Evolutionary conservation across 2,113 vertebrate species (phyloP).

Genomic region (Ursus arctos): DNA sequence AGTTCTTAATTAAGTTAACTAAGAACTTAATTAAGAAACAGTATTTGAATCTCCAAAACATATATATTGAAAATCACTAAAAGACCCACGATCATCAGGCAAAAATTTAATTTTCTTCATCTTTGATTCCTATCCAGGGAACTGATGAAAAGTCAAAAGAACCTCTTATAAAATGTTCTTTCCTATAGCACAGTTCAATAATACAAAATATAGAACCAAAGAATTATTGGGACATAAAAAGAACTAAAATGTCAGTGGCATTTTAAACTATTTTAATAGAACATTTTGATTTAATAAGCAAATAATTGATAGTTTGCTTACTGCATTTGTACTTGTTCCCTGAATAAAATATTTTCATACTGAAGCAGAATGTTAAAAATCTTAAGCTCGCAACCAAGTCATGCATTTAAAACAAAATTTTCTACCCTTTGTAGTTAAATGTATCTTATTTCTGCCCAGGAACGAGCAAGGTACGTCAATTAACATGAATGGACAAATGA

Average conservation of each 20-base stretch:
- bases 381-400: background rate
- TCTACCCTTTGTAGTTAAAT: background rate
- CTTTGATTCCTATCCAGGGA: background rate
- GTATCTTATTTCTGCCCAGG: background rate
- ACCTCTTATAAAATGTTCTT: constrained; percentile 11
- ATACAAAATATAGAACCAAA: background rate
- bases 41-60: constrained; percentile 15
- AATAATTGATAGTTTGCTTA: background rate
- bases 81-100: background rate
- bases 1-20: background rate
- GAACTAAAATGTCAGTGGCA: constrained; percentile 1
- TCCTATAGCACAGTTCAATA: background rate
- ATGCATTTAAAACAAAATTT: background rate
- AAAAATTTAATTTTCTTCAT: constrained; percentile 30
- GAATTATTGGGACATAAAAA: constrained; percentile 1
- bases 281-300: background rate
- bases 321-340: background rate
- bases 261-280: constrained; percentile 1
- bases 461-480: background rate
- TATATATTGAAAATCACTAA: background rate
- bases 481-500: background rate
- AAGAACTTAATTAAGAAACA: background rate
- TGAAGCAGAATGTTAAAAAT: background rate
- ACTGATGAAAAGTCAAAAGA: constrained; percentile 9
- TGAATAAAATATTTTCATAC: background rate